A percentile compares a stretch with the other conserved stretches of the same genome.
Evolutionary conservation across 2,113 vertebrate genomes (phyloP).

Genomic region (Ceuthmochares aereus): DNA sequence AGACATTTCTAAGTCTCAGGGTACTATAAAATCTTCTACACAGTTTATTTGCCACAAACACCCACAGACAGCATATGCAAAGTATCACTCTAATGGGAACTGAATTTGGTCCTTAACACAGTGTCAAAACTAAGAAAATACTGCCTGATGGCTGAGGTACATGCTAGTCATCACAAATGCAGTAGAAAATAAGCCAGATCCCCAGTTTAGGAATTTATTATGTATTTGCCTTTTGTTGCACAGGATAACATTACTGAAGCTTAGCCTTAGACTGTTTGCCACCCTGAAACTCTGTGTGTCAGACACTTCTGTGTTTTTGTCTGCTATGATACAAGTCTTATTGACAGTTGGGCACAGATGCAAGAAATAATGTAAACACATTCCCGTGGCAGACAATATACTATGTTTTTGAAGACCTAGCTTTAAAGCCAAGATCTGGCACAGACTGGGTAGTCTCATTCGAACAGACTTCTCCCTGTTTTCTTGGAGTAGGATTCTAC

Average conservation of each 20-base stretch:
- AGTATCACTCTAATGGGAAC: background rate
- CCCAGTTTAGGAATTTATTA: fast-evolving
- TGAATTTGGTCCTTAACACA: background rate
- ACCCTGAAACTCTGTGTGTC: background rate
- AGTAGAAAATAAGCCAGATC: background rate
- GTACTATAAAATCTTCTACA: background rate
- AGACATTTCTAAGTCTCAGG: background rate
- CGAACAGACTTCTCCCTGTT: background rate
- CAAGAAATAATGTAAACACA: background rate
- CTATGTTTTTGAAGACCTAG: background rate
- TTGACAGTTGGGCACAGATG: background rate
- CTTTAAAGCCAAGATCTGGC: background rate
- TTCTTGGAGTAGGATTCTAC: background rate
- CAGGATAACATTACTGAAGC: background rate
- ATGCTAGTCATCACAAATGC: background rate
- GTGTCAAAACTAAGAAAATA: background rate
- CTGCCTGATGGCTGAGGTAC: background rate
- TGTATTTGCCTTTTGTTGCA: background rate
- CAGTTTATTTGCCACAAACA: background rate
- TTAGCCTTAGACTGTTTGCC: background rate
- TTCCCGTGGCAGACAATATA: background rate
- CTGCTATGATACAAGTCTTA: background rate
- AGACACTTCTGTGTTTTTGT: background rate
- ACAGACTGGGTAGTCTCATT: background rate
- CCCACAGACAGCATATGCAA: background rate